Evolutionary conservation across 2,888 invertebrate genomes (phyloP).

Genomic region (Brenthis ino): DNA sequence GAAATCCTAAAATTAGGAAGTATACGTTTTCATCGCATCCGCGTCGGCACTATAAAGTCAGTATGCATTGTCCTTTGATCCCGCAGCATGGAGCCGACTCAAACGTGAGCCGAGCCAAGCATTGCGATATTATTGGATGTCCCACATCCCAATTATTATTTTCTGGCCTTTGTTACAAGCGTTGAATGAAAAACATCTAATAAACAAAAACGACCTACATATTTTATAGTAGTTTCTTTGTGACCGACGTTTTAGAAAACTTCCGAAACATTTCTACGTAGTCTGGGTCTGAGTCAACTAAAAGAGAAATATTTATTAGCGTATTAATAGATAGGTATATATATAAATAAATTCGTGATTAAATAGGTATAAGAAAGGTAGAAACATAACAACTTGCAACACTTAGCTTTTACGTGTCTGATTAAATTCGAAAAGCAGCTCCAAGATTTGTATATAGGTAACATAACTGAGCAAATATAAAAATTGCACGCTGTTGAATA

Average conservation of each 20-base stretch:
- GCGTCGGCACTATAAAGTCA: slow-evolving; percentile 17
- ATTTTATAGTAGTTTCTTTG: neutral
- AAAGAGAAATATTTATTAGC: neutral
- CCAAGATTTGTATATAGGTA: too few species aligned
- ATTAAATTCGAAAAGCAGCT: too few species aligned
- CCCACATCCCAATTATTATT: slow-evolving; percentile 5
- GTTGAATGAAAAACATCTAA: slow-evolving; percentile 6
- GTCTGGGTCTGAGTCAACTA: neutral
- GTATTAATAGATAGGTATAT: too few species aligned
- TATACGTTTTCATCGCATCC: slow-evolving; percentile 15
- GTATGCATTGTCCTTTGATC: slow-evolving; percentile 14
- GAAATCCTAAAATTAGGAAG: slow-evolving; percentile 16
- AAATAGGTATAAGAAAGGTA: too few species aligned
- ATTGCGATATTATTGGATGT: slow-evolving; percentile 24
- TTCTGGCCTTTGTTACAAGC: slow-evolving; percentile 2
- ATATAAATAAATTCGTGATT: too few species aligned
- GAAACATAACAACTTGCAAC: too few species aligned
- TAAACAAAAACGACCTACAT: slow-evolving; percentile 9
- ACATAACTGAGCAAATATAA: neutral
- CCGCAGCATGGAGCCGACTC: neutral
- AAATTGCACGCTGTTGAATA: slow-evolving; percentile 1
- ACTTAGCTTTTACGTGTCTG: too few species aligned
- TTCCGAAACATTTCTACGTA: neutral
- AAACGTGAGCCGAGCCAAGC: neutral
- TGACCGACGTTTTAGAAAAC: neutral